Conservation (phyloP, 2,888 invertebrate genomes). For the Dolichopus griseipennis region DNA sequence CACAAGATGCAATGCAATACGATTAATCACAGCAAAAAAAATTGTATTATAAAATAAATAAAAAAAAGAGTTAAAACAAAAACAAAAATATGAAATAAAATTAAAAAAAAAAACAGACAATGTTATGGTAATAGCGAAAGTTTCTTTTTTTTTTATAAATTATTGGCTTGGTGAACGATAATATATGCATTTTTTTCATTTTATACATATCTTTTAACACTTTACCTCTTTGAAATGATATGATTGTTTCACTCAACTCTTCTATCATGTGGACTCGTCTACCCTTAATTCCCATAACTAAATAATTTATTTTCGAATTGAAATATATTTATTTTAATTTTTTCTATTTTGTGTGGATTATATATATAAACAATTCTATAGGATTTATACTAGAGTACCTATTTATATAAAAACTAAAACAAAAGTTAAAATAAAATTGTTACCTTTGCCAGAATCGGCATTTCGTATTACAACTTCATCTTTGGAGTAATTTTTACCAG, state of each 20-base stretch:
- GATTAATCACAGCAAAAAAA: not conserved
- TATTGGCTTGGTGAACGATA: not conserved
- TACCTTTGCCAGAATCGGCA: constrained; percentile 94
- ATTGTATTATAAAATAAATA: not conserved
- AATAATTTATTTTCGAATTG: constrained; percentile 19
- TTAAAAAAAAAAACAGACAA: not conserved
- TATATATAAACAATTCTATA: not conserved
- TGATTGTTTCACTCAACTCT: constrained; percentile 96
- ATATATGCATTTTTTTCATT: not conserved
- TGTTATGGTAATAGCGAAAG: constrained; percentile 2
- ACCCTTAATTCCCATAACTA: constrained; percentile 98
- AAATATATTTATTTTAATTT: constrained; percentile 11
- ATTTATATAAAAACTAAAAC: not conserved
- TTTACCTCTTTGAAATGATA: constrained; percentile 98
- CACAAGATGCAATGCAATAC: not conserved
- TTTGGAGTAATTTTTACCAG: constrained; percentile 88
- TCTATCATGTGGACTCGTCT: constrained; percentile 97
- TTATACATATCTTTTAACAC: not conserved
- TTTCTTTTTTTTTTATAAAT: not conserved
- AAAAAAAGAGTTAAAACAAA: not conserved
- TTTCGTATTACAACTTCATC: constrained; percentile 92
- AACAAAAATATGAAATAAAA: not conserved
- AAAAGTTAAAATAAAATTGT: constrained; percentile 17
- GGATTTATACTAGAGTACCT: not conserved
- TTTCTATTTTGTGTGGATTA: constrained; percentile 15